Conservation (phyloP, 1,140 invertebrate species). For the honey bee (Apis mellifera) region Amel_HAv3.1 CM009945.2:6895501-6896000, state of each 20-base stretch:
- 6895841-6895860: slow-evolving; percentile 78
- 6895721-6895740: slow-evolving; percentile 60
- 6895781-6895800: slow-evolving; percentile 67
- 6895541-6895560: slow-evolving; percentile 72
- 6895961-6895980: slow-evolving; percentile 77
- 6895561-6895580: slow-evolving; percentile 69
- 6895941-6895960: slow-evolving; percentile 75
- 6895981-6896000: slow-evolving; percentile 64
- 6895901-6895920: slow-evolving; percentile 76
- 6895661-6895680: slow-evolving; percentile 59
- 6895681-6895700: slow-evolving; percentile 66
- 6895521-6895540: slow-evolving; percentile 80
- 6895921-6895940: slow-evolving; percentile 77
- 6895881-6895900: slow-evolving; percentile 67
- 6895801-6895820: slow-evolving; percentile 67
- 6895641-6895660: slow-evolving; percentile 60
- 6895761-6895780: slow-evolving; percentile 63
- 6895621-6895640: slow-evolving; percentile 69
- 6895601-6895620: slow-evolving; percentile 72
- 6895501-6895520: slow-evolving; percentile 81
- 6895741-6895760: slow-evolving; percentile 55
- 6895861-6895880: slow-evolving; percentile 72
- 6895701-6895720: slow-evolving; percentile 70
- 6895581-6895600: slow-evolving; percentile 72
- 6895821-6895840: slow-evolving; percentile 69